Evolutionary conservation across 2,888 invertebrate species (phyloP).

Genomic region (Stenurella melanura): DNA sequence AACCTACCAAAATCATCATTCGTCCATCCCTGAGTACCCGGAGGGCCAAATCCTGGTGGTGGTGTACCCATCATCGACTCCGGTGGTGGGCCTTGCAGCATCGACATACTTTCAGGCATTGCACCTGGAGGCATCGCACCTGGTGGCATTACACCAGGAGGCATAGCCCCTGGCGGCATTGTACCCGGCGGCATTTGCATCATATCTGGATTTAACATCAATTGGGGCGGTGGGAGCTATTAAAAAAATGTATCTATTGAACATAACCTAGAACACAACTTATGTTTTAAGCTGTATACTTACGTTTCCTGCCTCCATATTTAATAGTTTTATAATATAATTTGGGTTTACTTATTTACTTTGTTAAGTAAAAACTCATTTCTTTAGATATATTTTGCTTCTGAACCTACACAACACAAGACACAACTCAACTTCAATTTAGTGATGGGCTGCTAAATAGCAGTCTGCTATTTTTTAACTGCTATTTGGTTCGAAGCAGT

Average conservation of each 20-base stretch:
- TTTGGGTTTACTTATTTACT: too few species aligned
- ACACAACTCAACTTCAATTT: too few species aligned
- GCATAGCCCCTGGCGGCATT: background rate
- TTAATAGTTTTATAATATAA: background rate
- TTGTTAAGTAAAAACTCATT: too few species aligned
- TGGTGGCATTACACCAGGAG: background rate
- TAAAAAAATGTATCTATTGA: background rate
- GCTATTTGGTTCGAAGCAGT: too few species aligned
- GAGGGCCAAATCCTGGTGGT: conserved; percentile 63
- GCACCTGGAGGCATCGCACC: conserved; percentile 40
- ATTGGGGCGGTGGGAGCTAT: conserved; percentile 41
- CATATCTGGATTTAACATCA: conserved; percentile 46
- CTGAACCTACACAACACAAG: too few species aligned
- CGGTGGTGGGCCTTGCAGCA: conserved; percentile 41
- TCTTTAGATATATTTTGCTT: too few species aligned
- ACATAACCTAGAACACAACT: conserved; percentile 15
- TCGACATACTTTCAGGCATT: conserved; percentile 12
- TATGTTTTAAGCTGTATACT: background rate
- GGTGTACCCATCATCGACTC: conserved; percentile 37
- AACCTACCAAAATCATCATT: conserved; percentile 62
- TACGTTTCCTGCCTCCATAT: conserved; percentile 5
- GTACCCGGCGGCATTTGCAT: conserved; percentile 47
- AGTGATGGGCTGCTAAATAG: too few species aligned
- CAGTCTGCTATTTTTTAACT: too few species aligned
- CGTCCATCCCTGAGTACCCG: conserved; percentile 65